phyloP scores from a whole-genome alignment of 2,113 vertebrate species.

The Cyanoliseus patagonus region DNA sequence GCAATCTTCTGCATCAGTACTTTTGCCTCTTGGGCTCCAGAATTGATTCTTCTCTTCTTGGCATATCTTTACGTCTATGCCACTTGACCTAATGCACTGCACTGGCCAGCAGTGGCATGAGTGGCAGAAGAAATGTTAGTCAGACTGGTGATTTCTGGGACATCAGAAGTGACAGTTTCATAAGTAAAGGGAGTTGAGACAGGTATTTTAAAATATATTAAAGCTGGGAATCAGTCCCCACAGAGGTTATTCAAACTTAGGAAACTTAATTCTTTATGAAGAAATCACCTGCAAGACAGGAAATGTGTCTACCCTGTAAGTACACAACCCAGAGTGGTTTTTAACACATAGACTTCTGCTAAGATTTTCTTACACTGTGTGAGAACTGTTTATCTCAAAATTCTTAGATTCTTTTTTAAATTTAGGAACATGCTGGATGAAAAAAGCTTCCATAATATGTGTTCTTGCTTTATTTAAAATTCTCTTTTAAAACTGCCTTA shows the following conservation, averaged over 20 bases:
- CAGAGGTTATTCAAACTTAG: not conserved
- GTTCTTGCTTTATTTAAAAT: not conserved
- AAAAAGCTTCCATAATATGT: not conserved
- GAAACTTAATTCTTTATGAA: not conserved
- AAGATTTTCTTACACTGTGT: not conserved
- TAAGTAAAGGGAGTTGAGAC: not conserved
- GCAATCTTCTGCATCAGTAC: conserved; percentile 4
- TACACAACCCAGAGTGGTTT: not conserved
- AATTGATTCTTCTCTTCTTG: conserved; percentile 15
- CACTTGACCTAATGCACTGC: not conserved
- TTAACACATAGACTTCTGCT: not conserved
- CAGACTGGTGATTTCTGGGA: not conserved
- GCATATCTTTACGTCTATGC: not conserved
- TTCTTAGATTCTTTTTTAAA: not conserved
- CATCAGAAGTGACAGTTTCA: not conserved
- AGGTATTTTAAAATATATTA: not conserved
- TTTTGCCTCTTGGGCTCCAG: conserved; percentile 13
- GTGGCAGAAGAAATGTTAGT: not conserved
- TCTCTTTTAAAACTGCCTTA: not conserved
- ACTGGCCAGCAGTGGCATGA: not conserved
- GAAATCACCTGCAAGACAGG: not conserved
- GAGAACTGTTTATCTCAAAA: not conserved
- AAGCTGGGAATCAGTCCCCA: not conserved
- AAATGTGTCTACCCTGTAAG: not conserved
- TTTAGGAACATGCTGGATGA: not conserved